Base-by-base conservation (phyloP, 2,113 vertebrate species). In the Etheostoma spectabile region DNA sequence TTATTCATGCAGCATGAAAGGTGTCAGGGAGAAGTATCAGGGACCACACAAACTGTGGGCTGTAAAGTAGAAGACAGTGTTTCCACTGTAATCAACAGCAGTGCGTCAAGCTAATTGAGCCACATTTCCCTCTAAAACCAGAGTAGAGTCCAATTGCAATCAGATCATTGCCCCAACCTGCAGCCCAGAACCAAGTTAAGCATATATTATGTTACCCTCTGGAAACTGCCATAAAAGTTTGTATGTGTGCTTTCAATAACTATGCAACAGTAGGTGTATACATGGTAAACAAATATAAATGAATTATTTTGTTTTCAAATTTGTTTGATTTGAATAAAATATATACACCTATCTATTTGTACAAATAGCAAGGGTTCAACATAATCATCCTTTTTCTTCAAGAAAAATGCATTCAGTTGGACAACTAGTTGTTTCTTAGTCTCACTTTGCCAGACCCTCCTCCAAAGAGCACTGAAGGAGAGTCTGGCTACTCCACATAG, bases 31-130 rank as follows among this genome's bases (percentile, higher is more conserved):
- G 27, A 78, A 51, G 48, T 12, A 49, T 35, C 12, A 57, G 16
- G 66, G 60, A 84, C 85, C 85, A 86, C 80, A 86, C 75, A 86
- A 74, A 56, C 59, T 72, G 35, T 30, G 45, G 59, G 22, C 18
- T 64, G 64, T 21, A 42, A 65, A 48, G 33, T 30, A 21, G 38
- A 12, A 71, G 63, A 52, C 15, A n/a, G 30, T 19, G 33, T 59
- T 64, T 22, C 53, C 33, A 67, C 45, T 46, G 60, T 52, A n/a
- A 51, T 57, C 59, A 84, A 60, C 68, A 48, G 24, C 51, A 48
- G 51, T 24, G 42, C 4, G 3, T 69, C 69, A 48, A 2, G 18
- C 10, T 74, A 16, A 74, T 12, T 70, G 33, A 45, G 46, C 42
- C 27, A 71, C 11, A 63, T 63, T 76, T 68, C 66, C 42, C 52